phyloP scores from a whole-genome alignment of 2,888 invertebrate genomes.

The Plutella xylostella region DNA sequence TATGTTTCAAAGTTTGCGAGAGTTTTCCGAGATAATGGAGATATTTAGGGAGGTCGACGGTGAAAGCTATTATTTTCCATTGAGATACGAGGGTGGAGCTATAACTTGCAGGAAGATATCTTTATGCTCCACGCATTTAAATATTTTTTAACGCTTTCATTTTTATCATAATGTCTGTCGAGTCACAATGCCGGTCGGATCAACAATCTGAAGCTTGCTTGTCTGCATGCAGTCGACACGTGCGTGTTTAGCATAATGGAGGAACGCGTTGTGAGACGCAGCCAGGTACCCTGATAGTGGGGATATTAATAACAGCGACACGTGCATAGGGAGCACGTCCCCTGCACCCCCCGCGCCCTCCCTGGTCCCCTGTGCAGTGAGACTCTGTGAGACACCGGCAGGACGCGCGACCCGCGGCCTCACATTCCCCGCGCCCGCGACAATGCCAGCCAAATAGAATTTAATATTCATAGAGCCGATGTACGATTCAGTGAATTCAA shows the following conservation, averaged over 20 bases:
- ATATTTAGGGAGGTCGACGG: constrained; percentile 26
- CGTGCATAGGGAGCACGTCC: constrained; percentile 25
- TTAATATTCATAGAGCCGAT: constrained; percentile 67
- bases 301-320: constrained; percentile 14
- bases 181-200: no score
- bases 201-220: no score
- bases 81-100: constrained; percentile 17
- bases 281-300: not conserved
- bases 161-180: no score
- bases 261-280: not conserved
- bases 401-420: constrained; percentile 15
- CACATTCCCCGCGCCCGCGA: constrained; percentile 50
- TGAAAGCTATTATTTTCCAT: constrained; percentile 19
- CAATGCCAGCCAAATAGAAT: constrained; percentile 63
- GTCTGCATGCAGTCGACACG: no score
- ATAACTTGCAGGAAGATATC: no score
- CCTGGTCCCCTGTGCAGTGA: constrained; percentile 12
- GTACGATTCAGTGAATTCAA: constrained; percentile 67
- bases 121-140: no score
- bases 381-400: not conserved
- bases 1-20: constrained; percentile 32
- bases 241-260: no score
- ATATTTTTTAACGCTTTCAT: no score
- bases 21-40: constrained; percentile 32
- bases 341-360: no score